These are phyloP conservation scores for Mellilla xanthometata DNA, from an alignment of 2,888 invertebrate species.

Conservation along the genomic window DNA sequence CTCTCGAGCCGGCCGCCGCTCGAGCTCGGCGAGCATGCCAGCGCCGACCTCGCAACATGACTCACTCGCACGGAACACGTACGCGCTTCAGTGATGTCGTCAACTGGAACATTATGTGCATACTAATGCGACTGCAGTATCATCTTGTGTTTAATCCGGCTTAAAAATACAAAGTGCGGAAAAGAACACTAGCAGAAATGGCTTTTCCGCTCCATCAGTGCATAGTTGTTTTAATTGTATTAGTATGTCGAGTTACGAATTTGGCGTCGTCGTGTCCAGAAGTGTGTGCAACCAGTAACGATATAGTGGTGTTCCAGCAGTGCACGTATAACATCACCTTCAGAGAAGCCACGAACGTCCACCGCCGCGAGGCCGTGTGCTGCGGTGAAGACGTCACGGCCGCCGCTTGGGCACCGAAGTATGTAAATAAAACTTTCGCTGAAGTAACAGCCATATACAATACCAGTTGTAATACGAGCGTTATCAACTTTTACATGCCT, in stretches of 20 bases:
- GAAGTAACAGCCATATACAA: constrained; percentile 52
- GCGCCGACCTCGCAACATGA: constrained; percentile 59
- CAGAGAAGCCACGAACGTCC: constrained; percentile 52
- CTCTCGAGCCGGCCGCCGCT: constrained; percentile 39
- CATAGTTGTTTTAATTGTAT: constrained; percentile 62
- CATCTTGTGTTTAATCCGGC: constrained; percentile 67
- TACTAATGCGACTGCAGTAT: constrained; percentile 52
- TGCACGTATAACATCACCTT: constrained; percentile 66
- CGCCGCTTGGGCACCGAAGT: constrained; percentile 46
- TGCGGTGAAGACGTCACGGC: constrained; percentile 52
- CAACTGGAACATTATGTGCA: constrained; percentile 50
- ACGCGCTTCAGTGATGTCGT: constrained; percentile 50
- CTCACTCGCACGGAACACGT: constrained; percentile 46
- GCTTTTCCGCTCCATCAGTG: constrained; percentile 47
- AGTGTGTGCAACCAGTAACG: constrained; percentile 52
- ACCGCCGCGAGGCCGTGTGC: constrained; percentile 50
- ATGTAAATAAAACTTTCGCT: constrained; percentile 58
- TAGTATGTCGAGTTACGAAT: constrained; percentile 59
- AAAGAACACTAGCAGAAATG: constrained; percentile 53
- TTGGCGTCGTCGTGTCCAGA: constrained; percentile 59
- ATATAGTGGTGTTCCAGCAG: constrained; percentile 50
- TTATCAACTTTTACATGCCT: constrained; percentile 52
- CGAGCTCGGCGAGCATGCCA: constrained; percentile 44
- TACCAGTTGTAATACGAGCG: constrained; percentile 52
- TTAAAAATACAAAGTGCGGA: constrained; percentile 42